phyloP scores from a whole-genome alignment of 2,888 invertebrate genomes.

The Cantharis flavilabris region DNA sequence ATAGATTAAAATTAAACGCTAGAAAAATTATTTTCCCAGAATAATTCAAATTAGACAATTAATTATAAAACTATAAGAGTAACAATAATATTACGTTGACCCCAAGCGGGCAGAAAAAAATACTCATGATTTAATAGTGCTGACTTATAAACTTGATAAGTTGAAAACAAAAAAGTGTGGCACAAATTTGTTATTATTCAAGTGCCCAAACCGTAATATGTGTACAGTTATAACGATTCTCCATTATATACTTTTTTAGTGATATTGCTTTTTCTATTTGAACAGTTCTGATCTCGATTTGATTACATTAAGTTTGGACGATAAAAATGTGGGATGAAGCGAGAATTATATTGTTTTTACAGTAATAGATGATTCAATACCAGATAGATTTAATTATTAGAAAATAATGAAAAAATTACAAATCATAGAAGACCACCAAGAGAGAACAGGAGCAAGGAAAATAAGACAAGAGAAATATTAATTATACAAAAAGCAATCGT shows the following conservation, averaged over 20 bases:
- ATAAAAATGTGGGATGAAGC: not conserved
- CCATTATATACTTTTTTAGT: conserved; percentile 7
- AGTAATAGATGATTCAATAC: not conserved
- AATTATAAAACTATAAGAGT: not conserved
- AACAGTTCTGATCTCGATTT: not conserved
- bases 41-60: not conserved
- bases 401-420: conserved; percentile 2
- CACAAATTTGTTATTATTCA: conserved; percentile 12
- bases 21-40: not conserved
- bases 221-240: conserved; percentile 18
- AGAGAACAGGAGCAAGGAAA: conserved; percentile 10
- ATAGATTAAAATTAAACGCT: not conserved
- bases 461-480: conserved; percentile 22
- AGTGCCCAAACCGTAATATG: conserved; percentile 15
- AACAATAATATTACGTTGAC: not conserved
- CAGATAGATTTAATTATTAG: not conserved
- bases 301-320: not conserved
- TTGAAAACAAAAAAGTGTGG: not conserved
- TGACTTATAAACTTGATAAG: not conserved
- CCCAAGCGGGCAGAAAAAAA: not conserved
- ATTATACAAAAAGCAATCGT: conserved; percentile 21
- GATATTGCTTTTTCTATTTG: conserved; percentile 13
- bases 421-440: conserved; percentile 16
- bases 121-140: not conserved
- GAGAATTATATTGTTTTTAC: not conserved